Evolutionary conservation across 53 echinoderm and acorn worm species (phyloP), one percentile per base, ranked within the genome.

Genomic region (Holothuria leucospilota): DNA sequence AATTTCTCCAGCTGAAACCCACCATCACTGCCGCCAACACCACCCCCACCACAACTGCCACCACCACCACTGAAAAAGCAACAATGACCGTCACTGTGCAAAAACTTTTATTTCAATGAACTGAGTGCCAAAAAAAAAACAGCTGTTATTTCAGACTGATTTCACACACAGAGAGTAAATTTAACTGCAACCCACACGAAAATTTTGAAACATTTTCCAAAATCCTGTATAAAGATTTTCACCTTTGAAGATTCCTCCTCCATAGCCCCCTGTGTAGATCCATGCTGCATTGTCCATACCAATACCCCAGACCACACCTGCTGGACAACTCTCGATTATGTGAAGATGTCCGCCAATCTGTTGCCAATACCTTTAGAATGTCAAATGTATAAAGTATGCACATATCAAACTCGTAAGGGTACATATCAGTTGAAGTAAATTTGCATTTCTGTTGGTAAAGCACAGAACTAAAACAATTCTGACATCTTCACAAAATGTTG

Each of bases 191-290:
- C 8, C 56, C 16, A 4, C 56, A 56, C 1, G 8, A 56, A 56
- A 56, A 16, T 11, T 49, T 49, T 49, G 49, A 13, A 49, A 13
- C 0, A 0, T 9, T 49, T 49, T 21, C n/a, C 34, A 46, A 52
- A 77, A 51, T 52, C 8, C 8, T 46, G 25, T 53, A 77, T n/a
- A n/a, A n/a, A 8, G 8, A 21, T 86, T 24, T 58, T 82, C 41
- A 97, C 97, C 97, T 87, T 95, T 93, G 56, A 97, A 97, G 23
- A 93, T 65, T 15, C 95, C 97, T 59, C 97, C 97, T 51, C 98
- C 95, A 88, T 98, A 93, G 1, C 93, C 98, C 13, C 95, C 98
- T 5, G 92, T 90, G 72, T 92, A 93, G 65, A 98, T 93, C 98
- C 98, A 98, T 18, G 90, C 78, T 8, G 95, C 89, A 78, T 89